Evolutionary conservation across 2,888 invertebrate species (phyloP), one percentile per base, ranked within the genome.

Genomic region (Dinocampus coccinellae): DNA sequence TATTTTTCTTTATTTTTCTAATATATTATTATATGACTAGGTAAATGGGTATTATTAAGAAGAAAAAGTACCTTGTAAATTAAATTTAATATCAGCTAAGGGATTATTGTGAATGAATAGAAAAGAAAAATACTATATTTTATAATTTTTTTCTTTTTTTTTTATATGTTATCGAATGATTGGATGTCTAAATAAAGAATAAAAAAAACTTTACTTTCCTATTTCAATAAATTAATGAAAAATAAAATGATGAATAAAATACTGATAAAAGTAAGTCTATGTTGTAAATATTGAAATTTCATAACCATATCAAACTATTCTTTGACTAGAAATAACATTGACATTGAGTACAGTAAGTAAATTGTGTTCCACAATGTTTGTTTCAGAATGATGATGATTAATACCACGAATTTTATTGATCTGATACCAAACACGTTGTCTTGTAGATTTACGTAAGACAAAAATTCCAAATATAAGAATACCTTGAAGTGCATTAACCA

Each of bases 401-500:
- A 79, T 69, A 0, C 85, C 83, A 0, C 82, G 80, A 9, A 85
- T 55, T 55, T 77, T 80, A 73, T 84, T 83, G 70, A 87, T 76
- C 55, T 80, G 78, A 66, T 80, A 77, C 85, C 85, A 85, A 2
- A 87, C 80, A 3, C 83, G 73, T 34, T 79, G 77, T 2, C 86
- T 76, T 1, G 83, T 80, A 1, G 86, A 86, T 69, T 79, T 82
- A 34, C 86, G 78, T 11, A 87, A 74, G 3, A 93, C 91, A 79
- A 92, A 93, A 70, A 93, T 90, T 39, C 90, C 89, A 81, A 93
- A 91, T 42, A 93, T 91, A 64, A 93, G 89, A 13, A 92, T 89
- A 7, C 93, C 93, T 80, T 93, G 93, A 39, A 93, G 86, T 0
- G 92, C 92, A 82, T 93, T 93, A 77, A 93, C 88, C 76, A 93